These are phyloP conservation scores for Phymorhynchus buccinoides DNA, from an alignment of 1,140 invertebrate species.

Conservation along the genomic window DNA sequence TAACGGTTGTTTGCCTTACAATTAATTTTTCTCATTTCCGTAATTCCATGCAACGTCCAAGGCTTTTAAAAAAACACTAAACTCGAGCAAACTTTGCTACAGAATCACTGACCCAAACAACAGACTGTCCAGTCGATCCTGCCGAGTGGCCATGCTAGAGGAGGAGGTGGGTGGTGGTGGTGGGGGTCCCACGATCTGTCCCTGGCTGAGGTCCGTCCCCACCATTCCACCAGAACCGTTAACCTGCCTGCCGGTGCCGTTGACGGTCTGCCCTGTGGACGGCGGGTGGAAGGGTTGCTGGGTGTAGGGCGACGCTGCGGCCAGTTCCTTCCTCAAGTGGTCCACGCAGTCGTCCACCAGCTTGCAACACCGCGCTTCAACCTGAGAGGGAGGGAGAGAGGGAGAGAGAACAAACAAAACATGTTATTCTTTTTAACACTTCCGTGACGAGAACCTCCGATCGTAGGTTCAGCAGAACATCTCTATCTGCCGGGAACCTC, in stretches of 20 bases:
- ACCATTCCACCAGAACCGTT: slow-evolving; percentile 8
- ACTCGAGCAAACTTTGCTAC: background rate
- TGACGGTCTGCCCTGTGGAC: background rate
- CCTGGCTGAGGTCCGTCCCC: background rate
- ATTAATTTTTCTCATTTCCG: background rate
- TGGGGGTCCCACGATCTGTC: background rate
- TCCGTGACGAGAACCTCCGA: background rate
- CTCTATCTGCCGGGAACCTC: too few relatives aligned
- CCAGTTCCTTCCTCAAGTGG: slow-evolving; percentile 27
- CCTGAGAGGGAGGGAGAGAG: background rate
- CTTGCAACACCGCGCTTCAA: slow-evolving; percentile 19
- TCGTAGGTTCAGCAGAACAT: too few relatives aligned
- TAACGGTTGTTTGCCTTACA: background rate
- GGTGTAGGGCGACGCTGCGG: background rate
- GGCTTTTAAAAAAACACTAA: background rate
- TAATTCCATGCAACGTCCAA: background rate
- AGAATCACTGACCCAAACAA: slow-evolving; percentile 25
- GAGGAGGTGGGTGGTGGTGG: background rate
- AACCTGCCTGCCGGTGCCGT: background rate
- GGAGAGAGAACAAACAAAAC: background rate
- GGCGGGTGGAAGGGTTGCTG: background rate
- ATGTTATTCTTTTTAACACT: background rate
- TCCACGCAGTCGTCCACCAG: slow-evolving; percentile 29
- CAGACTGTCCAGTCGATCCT: slow-evolving; percentile 29
- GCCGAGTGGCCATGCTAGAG: too few relatives aligned